Evolutionary conservation across 2,113 vertebrate species (phyloP).

Genomic region (Carollia perspicillata): DNA sequence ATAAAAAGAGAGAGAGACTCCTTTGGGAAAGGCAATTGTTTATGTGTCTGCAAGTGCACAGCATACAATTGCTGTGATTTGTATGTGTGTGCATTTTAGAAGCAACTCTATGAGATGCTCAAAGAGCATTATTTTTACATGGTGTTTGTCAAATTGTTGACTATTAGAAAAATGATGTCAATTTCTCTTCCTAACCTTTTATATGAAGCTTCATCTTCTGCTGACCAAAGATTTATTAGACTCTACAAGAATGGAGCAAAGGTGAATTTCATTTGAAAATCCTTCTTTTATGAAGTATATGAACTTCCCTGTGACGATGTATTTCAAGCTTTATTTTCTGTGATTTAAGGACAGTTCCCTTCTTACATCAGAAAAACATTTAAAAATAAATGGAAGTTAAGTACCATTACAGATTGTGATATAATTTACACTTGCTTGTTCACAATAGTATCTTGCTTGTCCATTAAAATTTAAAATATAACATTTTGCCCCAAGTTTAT

Average conservation of each 20-base stretch:
- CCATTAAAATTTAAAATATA: constrained; percentile 26
- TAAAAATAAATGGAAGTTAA: neutral
- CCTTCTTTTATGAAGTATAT: neutral
- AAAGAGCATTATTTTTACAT: neutral
- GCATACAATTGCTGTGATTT: constrained; percentile 32
- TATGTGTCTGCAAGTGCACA: neutral
- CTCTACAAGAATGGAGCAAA: neutral
- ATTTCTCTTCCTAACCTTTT: neutral
- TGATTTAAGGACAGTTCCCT: neutral
- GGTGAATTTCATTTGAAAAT: neutral
- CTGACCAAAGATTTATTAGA: neutral
- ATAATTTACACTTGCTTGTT: neutral
- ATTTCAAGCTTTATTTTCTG: neutral
- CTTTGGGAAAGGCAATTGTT: constrained; percentile 21
- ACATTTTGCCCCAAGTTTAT: neutral
- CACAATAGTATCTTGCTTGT: neutral
- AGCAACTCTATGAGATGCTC: neutral
- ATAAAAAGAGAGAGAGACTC: constrained; percentile 56
- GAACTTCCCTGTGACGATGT: neutral
- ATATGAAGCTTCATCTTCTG: neutral
- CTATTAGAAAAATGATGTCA: neutral
- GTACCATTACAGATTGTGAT: neutral
- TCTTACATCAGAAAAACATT: neutral
- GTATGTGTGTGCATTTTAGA: neutral
- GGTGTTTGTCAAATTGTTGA: neutral